Conservation (phyloP, 2,888 invertebrate species). For the Hemithea aestivaria region DNA sequence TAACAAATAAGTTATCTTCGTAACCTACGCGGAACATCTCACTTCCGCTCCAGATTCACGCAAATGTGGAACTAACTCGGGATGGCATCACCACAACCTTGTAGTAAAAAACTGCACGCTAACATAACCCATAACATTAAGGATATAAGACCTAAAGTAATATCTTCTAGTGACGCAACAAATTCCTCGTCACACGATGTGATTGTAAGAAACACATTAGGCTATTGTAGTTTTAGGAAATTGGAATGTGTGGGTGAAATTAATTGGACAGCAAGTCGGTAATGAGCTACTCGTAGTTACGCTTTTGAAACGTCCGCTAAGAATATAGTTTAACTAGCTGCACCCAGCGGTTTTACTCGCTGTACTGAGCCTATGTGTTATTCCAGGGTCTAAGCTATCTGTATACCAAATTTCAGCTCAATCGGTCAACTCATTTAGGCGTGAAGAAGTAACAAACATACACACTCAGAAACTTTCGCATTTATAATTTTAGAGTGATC, state of each 20-base stretch:
- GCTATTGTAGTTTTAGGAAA: constrained; percentile 11
- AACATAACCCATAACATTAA: background rate
- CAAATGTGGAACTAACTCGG: constrained; percentile 58
- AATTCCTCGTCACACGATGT: constrained; percentile 49
- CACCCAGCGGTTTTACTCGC: too few species aligned
- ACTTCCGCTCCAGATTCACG: constrained; percentile 56
- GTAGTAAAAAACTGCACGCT: constrained; percentile 7
- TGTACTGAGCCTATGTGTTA: too few species aligned
- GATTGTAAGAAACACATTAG: constrained; percentile 25
- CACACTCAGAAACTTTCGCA: too few species aligned
- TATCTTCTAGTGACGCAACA: constrained; percentile 33
- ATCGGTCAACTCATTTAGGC: too few species aligned
- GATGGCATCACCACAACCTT: constrained; percentile 35
- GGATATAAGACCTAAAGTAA: constrained; percentile 8
- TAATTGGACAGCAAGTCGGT: constrained; percentile 5
- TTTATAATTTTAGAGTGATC: too few species aligned
- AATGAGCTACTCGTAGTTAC: constrained; percentile 1
- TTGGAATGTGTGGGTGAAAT: constrained; percentile 5
- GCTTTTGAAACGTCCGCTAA: too few species aligned
- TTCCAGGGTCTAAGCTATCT: too few species aligned
- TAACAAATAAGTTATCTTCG: constrained; percentile 31
- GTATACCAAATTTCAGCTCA: too few species aligned
- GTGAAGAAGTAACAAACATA: too few species aligned
- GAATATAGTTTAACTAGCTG: too few species aligned
- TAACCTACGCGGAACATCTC: constrained; percentile 15